Base-by-base conservation (phyloP, 2,888 invertebrate genomes). In the Monochamus alternatus region DNA sequence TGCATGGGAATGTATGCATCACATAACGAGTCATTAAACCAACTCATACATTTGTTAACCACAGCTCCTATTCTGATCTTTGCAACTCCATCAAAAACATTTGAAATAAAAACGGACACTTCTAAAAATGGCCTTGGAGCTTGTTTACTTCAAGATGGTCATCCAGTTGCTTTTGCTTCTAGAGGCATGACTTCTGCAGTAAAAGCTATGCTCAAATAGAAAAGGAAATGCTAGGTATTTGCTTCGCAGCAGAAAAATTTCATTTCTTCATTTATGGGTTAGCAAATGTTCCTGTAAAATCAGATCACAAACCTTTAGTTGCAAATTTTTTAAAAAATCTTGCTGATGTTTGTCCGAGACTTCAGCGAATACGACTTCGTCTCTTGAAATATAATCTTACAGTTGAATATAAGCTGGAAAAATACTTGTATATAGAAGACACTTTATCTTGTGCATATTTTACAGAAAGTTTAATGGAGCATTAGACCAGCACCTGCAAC, bases 151-250 rank as follows among this genome's bases (percentile, higher is more conserved):
- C 87, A 89, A 75, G 75, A 84, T 31, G 84, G 81, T 3, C 76
- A 81, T 44, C 86, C 86, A 30, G 81, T 87, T 12, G 84, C 83
- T n/a, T 87, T 83, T 80, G 85, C 86, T 5, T 87, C 86, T 43
- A 67, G 85, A 77, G 84, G 82, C 47, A 71, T 87, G n/a, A 84
- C 78, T 10, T 55, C 75, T 47, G 80, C 82, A 47, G 86, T 87
- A 73, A 83, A 75, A 86, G 82, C 52, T 87, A 86, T 80, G 81
- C 86, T 3, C 87, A 88, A 79, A 86, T 88, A 3, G 87, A 88
- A 81, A 87, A 87, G 73, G 86, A 88, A 78, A 73, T 86, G 3
- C 76, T 88, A 55, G 86, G 85, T 44, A 84, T 87, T 12, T 85
- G 85, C 77, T 77, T 77, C 63, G 85, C 85, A 3, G 83, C 83